phyloP scores from a whole-genome alignment of 2,888 invertebrate species.

The Julus scandinavius region DNA sequence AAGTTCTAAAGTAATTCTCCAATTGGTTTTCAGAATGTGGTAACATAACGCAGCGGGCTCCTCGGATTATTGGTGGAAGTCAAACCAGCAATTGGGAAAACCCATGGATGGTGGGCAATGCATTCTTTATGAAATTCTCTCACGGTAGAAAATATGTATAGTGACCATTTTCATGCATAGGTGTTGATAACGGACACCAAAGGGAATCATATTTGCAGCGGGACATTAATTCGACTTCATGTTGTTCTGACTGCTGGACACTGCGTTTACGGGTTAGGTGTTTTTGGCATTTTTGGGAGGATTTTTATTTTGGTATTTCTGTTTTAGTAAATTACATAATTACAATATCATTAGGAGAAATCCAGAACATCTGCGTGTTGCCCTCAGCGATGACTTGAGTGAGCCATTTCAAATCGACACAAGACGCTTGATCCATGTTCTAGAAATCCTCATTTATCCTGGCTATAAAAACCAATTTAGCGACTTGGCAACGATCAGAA shows the following conservation, averaged over 20 bases:
- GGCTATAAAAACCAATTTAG: conserved; percentile 47
- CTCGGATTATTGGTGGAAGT: conserved; percentile 50
- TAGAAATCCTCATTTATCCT: conserved; percentile 49
- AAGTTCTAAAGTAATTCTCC: background rate
- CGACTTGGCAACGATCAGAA: conserved; percentile 36
- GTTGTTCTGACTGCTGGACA: conserved; percentile 51
- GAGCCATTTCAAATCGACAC: background rate
- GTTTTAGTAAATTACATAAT: background rate
- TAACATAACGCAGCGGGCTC: background rate
- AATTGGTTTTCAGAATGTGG: conserved; percentile 45
- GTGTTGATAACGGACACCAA: conserved; percentile 43
- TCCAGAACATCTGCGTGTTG: conserved; percentile 3
- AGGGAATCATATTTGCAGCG: conserved; percentile 49
- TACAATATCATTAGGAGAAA: background rate
- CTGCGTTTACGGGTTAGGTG: conserved; percentile 36
- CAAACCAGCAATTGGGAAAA: conserved; percentile 47
- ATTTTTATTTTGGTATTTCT: background rate
- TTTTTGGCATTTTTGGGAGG: background rate
- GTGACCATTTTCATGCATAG: background rate
- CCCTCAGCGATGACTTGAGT: background rate
- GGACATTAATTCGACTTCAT: background rate
- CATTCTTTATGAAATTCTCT: background rate
- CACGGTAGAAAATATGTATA: background rate
- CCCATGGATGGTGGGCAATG: conserved; percentile 51
- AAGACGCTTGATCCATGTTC: conserved; percentile 11